Evolutionary conservation across 1,140 invertebrate species (phyloP), one percentile per base, ranked within the genome.

Genomic region (Microplitis mediator): DNA sequence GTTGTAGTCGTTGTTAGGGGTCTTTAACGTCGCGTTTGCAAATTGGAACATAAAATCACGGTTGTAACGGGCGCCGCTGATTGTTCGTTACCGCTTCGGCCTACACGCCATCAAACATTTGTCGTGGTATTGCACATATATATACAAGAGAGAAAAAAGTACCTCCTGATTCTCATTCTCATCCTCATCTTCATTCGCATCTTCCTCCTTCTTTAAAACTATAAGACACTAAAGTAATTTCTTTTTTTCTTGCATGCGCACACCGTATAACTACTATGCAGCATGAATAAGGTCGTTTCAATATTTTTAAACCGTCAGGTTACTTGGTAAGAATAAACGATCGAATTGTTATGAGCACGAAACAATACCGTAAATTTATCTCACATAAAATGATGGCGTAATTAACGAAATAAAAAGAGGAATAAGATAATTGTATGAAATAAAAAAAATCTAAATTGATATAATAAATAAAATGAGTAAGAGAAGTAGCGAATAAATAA

Each of bases 21-120:
- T 77, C 77, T 84, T 82, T 81, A 84, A 84, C 77, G 80, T 84
- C 78, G 76, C 77, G 80, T 83, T 84, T 84, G 83, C 82, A 84
- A 84, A 84, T 84, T 84, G 82, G 81, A 84, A 84, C 82, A 83
- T 84, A 83, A 84, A 84, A 83, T 81, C 81, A 80, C 75, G 80
- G 77, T 81, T 81, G 74, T 84, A 84, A 81, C 74, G 77, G 78
- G 77, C 74, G 64, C 69, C 79, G 78, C 70, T 84, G 83, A 83
- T 84, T 83, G 82, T 83, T 84, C 79, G 82, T 83, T 84, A 83
- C 78, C 75, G 71, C 56, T 45, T 68, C 77, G 79, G 75, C 82
- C 81, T 83, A 82, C 81, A 79, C 79, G 61, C 63, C 39, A 65
- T 65, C 36, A 65, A 13, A 8, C 32, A 63, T 63, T 35, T 63